Conservation (phyloP, 2,888 invertebrate species). For the Cybosia mesomella region DNA sequence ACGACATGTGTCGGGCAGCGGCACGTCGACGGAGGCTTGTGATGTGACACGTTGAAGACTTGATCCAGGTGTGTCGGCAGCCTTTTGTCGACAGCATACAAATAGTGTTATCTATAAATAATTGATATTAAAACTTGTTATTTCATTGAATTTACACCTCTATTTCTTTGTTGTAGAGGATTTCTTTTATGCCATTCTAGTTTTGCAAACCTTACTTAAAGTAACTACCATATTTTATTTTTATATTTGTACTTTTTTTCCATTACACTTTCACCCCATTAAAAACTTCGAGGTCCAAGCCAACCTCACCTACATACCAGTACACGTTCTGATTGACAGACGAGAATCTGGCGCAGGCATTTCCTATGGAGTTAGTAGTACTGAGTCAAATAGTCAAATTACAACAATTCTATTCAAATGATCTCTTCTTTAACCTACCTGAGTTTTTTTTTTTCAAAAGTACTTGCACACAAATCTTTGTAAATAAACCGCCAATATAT, state of each 20-base stretch:
- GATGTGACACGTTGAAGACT: conserved; percentile 10
- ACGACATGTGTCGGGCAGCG: conserved; percentile 3
- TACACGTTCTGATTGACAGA: too few species aligned
- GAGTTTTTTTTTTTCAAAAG: too few species aligned
- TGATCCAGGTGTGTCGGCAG: conserved; percentile 11
- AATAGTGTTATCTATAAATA: neutral
- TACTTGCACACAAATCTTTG: conserved; percentile 8
- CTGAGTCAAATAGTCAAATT: too few species aligned
- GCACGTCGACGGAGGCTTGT: neutral
- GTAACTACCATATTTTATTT: too few species aligned
- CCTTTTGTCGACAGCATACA: neutral
- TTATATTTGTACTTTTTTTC: too few species aligned
- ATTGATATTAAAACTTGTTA: neutral
- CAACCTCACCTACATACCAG: neutral
- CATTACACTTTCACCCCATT: too few species aligned
- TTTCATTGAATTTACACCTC: neutral
- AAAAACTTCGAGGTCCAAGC: too few species aligned
- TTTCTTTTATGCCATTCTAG: neutral
- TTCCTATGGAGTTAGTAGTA: neutral
- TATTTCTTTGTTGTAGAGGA: neutral
- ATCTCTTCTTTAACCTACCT: neutral
- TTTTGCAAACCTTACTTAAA: too few species aligned
- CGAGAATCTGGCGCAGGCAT: too few species aligned
- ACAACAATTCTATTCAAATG: neutral
- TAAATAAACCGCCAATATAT: conserved; percentile 1